A percentile compares a stretch with the other conserved stretches of the same genome.
These are phyloP conservation scores for Lota lota DNA, from an alignment of 2,113 vertebrate genomes.

Conservation along the genomic window DNA sequence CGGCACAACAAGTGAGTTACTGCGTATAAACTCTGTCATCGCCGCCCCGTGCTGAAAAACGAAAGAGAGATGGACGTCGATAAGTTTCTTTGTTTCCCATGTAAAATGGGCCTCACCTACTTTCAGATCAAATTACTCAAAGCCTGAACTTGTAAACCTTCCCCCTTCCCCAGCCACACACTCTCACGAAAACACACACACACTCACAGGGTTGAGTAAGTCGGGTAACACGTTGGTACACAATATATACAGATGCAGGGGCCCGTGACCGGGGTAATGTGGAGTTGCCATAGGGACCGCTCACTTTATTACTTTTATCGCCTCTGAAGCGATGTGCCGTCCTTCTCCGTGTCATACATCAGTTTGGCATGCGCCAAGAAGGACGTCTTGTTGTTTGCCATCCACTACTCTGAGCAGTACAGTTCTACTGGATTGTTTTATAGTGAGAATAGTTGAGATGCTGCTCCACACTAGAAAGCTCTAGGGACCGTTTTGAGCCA, in stretches of 20 bases:
- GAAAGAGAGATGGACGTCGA: constrained; percentile 39
- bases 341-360: too few species aligned
- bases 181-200: constrained; percentile 2
- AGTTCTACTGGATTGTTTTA: too few species aligned
- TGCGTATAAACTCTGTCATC: constrained; percentile 58
- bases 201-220: not conserved
- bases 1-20: constrained; percentile 58
- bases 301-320: constrained; percentile 60
- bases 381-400: too few species aligned
- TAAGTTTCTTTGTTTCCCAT: constrained; percentile 64
- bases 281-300: constrained; percentile 36
- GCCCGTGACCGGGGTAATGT: constrained; percentile 20
- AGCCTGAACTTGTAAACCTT: constrained; percentile 3
- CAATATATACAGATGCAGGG: not conserved
- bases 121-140: constrained; percentile 48
- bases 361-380: too few species aligned
- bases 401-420: too few species aligned
- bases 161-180: not conserved
- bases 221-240: not conserved
- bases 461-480: not conserved
- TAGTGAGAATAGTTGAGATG: not conserved
- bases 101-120: constrained; percentile 45
- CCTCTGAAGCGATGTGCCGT: constrained; percentile 30
- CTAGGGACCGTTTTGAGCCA: too few species aligned
- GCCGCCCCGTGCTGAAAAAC: constrained; percentile 25